These are phyloP conservation scores for Craseonycteris thonglongyai DNA, from an alignment of 2,113 vertebrate species.

Conservation along the genomic window DNA sequence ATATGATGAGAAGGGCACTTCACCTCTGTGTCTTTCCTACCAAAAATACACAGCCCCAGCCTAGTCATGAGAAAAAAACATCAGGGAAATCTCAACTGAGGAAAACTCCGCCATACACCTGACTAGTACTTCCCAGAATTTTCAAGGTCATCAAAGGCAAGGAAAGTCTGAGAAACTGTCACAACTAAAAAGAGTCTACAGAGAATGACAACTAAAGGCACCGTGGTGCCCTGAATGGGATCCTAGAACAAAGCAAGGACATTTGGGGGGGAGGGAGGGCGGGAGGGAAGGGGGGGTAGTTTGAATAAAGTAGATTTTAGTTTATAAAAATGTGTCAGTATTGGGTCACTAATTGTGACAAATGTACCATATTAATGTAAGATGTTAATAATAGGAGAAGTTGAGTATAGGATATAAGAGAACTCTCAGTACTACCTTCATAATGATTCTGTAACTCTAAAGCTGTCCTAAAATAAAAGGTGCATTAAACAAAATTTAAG, in stretches of 20 bases:
- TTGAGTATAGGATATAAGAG: rapidly evolving
- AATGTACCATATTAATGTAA: not conserved
- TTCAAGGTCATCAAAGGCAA: not conserved
- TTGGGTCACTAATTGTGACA: not conserved
- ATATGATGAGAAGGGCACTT: not conserved
- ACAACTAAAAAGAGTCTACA: not conserved
- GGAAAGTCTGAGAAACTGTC: not conserved
- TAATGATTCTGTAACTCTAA: not conserved
- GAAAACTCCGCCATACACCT: not conserved
- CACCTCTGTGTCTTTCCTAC: not conserved
- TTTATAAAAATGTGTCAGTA: not conserved
- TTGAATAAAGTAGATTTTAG: not conserved
- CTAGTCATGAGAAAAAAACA: not conserved
- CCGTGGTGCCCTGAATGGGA: not conserved
- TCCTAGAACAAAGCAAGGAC: not conserved
- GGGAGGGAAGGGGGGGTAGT: no score
- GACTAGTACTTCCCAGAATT: not conserved
- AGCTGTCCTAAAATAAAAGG: not conserved
- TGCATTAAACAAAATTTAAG: not conserved
- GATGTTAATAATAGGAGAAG: not conserved
- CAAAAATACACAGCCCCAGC: not conserved
- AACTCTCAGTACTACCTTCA: not conserved
- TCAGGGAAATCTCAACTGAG: not conserved
- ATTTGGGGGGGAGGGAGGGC: no score
- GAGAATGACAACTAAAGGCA: not conserved